A percentile compares a stretch with the other conserved stretches of the same genome.
These are phyloP conservation scores for Tetraneura akinire DNA, from an alignment of 1,140 invertebrate species.

Conservation along the genomic window DNA sequence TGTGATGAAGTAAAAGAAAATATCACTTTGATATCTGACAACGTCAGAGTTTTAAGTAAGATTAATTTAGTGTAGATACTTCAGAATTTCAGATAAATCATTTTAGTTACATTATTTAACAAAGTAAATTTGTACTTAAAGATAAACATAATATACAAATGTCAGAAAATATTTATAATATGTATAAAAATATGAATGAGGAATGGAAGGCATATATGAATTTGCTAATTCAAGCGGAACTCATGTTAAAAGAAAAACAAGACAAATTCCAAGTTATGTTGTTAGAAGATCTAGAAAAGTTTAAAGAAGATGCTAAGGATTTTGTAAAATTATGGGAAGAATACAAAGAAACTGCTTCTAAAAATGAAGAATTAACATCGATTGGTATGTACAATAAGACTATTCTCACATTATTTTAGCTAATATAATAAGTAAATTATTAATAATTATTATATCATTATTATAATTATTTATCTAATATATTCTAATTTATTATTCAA, in stretches of 20 bases:
- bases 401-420: not conserved
- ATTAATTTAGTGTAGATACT: not conserved
- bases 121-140: not conserved
- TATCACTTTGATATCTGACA: not conserved
- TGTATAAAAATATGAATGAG: not conserved
- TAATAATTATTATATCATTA: too few relatives aligned
- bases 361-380: not conserved
- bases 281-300: not conserved
- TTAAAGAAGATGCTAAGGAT: not conserved
- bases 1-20: not conserved
- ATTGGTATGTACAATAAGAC: not conserved
- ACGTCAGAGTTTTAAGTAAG: not conserved
- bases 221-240: not conserved
- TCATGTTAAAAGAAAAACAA: slow-evolving; percentile 24
- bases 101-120: too few relatives aligned
- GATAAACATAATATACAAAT: slow-evolving; percentile 23
- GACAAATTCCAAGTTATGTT: not conserved
- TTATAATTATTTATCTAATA: too few relatives aligned
- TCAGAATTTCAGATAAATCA: too few relatives aligned
- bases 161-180: not conserved
- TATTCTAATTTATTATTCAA: too few relatives aligned
- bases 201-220: not conserved
- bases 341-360: not conserved
- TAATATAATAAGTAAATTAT: too few relatives aligned
- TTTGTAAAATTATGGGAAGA: not conserved